phyloP scores from a whole-genome alignment of 2,797 vertebrate species.

The Orestias chungarensis region DNA sequence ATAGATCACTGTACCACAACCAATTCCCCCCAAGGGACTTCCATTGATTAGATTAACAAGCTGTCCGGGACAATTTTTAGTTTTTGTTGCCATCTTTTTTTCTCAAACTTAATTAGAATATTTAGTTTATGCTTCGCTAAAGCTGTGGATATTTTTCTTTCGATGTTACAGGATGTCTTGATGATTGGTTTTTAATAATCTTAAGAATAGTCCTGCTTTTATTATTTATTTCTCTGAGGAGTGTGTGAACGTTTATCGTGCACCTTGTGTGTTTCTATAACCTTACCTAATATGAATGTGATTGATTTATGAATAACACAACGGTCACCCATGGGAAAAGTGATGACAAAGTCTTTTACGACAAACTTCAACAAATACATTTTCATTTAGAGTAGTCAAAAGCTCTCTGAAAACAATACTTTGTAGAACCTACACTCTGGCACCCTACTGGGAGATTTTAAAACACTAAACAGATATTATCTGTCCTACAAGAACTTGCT shows the following conservation, averaged over 20 bases:
- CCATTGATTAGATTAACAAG: slow-evolving; percentile 65
- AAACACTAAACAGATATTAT: no score
- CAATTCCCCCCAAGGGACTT: slow-evolving; percentile 40
- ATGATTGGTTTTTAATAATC: slow-evolving; percentile 40
- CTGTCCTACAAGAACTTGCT: no score
- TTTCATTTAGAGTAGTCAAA: no score
- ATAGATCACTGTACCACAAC: slow-evolving; percentile 47
- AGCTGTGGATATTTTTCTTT: slow-evolving; percentile 38
- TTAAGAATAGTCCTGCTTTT: slow-evolving; percentile 18
- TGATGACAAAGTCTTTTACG: no score
- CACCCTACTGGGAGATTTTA: no score
- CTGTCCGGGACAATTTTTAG: slow-evolving; percentile 32
- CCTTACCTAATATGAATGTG: no score
- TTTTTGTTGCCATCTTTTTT: slow-evolving; percentile 23
- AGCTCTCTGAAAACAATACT: no score
- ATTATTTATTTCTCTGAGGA: not conserved
- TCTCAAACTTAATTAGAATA: slow-evolving; percentile 36
- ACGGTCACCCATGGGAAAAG: no score
- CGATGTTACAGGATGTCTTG: slow-evolving; percentile 20
- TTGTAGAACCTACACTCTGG: no score
- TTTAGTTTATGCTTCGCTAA: slow-evolving; percentile 37
- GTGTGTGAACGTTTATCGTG: not conserved
- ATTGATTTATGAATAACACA: no score
- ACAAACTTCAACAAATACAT: no score
- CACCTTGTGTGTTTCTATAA: not conserved